A percentile compares a stretch with the other conserved stretches of the same genome.
These are phyloP conservation scores for Spodoptera picta DNA, from an alignment of 2,888 invertebrate species.

Conservation along the genomic window DNA sequence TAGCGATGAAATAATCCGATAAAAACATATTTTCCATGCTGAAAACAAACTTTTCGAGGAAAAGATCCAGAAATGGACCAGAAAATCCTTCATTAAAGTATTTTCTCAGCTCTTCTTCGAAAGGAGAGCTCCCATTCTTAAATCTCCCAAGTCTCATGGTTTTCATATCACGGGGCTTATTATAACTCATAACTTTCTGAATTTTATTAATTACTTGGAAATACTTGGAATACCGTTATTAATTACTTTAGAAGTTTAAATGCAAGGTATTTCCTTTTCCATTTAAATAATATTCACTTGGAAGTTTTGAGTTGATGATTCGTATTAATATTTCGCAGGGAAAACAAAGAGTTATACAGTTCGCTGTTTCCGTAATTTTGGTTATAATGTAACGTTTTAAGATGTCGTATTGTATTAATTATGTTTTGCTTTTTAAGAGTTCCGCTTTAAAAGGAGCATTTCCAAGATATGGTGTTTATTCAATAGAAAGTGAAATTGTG, in stretches of 20 bases:
- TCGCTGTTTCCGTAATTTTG: slow-evolving; percentile 27
- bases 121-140: slow-evolving; percentile 21
- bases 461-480: background rate
- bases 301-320: slow-evolving; percentile 29
- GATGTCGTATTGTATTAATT: slow-evolving; percentile 10
- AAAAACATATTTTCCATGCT: slow-evolving; percentile 1
- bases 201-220: slow-evolving; percentile 67
- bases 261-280: slow-evolving; percentile 45
- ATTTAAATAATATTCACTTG: slow-evolving; percentile 40
- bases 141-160: slow-evolving; percentile 64
- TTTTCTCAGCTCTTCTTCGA: slow-evolving; percentile 21
- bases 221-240: slow-evolving; percentile 55
- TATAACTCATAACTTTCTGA: slow-evolving; percentile 73
- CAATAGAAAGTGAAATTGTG: background rate
- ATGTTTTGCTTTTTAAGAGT: slow-evolving; percentile 3
- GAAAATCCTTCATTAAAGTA: background rate
- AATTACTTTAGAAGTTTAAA: slow-evolving; percentile 49
- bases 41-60: too few relatives aligned
- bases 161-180: slow-evolving; percentile 74
- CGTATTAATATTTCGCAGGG: slow-evolving; percentile 41
- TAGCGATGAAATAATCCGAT: slow-evolving; percentile 47
- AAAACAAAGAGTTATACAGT: slow-evolving; percentile 36
- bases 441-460: slow-evolving; percentile 6
- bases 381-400: slow-evolving; percentile 27
- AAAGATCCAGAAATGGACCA: too few relatives aligned